A percentile compares a stretch with the other conserved stretches of the same genome.
Evolutionary conservation across 2,113 vertebrate species (phyloP).

Genomic region (Acrocephalus kingi): DNA sequence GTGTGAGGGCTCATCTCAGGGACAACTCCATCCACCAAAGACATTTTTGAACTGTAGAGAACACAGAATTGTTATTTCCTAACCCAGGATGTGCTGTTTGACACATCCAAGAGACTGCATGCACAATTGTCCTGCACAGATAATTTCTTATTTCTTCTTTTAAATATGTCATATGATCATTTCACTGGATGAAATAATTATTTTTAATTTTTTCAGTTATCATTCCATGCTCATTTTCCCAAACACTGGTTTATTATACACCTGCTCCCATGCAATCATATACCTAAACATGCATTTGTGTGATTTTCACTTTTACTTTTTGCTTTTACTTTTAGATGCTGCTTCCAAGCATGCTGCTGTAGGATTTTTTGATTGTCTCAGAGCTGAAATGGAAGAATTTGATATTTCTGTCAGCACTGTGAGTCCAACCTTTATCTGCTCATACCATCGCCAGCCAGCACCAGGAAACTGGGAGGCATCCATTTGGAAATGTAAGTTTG

Average conservation of each 20-base stretch:
- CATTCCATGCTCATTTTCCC: neutral
- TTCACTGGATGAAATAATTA: neutral
- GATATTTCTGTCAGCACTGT: slow-evolving; percentile 90
- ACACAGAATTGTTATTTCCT: neutral
- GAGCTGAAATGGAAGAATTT: slow-evolving; percentile 93
- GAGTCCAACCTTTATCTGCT: slow-evolving; percentile 90
- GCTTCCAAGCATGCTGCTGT: slow-evolving; percentile 93
- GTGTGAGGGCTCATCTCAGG: neutral
- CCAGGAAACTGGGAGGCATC: slow-evolving; percentile 74
- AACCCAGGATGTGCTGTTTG: neutral
- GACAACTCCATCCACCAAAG: neutral
- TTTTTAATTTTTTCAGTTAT: neutral
- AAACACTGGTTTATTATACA: neutral
- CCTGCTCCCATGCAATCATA: neutral
- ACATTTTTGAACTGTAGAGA: neutral
- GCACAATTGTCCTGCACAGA: neutral
- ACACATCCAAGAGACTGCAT: neutral
- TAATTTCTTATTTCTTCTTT: neutral
- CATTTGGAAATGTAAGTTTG: slow-evolving; percentile 79
- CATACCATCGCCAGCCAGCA: slow-evolving; percentile 13
- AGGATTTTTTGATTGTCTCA: slow-evolving; percentile 96
- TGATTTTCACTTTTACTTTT: slow-evolving; percentile 27
- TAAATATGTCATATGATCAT: neutral
- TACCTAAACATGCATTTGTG: neutral
- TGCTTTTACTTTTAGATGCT: slow-evolving; percentile 76